Percentiles rank a stretch among this genome's conserved stretches.
Conservation (phyloP, 2,888 invertebrate species). For the Lochmaea capreae region DNA sequence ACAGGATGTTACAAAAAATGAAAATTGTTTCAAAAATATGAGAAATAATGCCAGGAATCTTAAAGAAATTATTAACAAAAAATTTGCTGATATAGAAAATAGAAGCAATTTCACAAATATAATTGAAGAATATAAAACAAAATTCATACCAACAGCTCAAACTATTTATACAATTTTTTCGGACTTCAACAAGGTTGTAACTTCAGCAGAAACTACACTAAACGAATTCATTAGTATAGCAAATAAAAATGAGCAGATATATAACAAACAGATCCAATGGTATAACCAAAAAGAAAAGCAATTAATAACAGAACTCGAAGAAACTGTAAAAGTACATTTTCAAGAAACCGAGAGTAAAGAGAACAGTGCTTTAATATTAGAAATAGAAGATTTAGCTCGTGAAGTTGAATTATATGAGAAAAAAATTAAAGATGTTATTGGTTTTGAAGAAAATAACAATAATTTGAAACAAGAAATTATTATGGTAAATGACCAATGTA, state of each 20-base stretch:
- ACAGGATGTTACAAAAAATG: background rate
- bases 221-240: background rate
- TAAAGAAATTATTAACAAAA: background rate
- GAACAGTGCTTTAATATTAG: background rate
- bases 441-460: background rate
- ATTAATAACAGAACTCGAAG: background rate
- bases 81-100: background rate
- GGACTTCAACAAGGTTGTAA: background rate
- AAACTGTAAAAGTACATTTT: background rate
- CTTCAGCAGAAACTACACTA: background rate
- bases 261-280: background rate
- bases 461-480: background rate
- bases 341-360: background rate
- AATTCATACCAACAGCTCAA: background rate
- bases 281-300: background rate
- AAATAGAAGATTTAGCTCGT: background rate
- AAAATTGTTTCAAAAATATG: background rate
- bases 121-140: background rate
- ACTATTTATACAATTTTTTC: background rate
- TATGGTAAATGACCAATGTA: background rate
- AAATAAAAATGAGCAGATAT: background rate
- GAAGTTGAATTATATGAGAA: background rate
- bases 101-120: background rate
- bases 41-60: background rate
- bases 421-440: background rate